Conservation (phyloP, 2,113 vertebrate species). For the Crocuta crocuta region DNA sequence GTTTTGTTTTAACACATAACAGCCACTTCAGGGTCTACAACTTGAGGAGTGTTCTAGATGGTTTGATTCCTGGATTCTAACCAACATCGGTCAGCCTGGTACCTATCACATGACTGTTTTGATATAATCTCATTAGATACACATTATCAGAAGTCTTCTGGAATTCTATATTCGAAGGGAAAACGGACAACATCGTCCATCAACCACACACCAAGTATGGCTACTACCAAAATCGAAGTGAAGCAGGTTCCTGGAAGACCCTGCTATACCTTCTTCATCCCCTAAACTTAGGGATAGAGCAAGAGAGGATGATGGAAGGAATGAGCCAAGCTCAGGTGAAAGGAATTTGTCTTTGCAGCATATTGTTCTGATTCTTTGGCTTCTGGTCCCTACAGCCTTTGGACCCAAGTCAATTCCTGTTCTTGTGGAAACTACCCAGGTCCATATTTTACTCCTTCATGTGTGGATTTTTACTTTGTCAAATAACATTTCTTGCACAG, state of each 20-base stretch:
- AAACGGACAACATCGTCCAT: neutral
- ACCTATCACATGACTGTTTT: neutral
- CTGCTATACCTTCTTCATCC: too few species aligned
- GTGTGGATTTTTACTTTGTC: slow-evolving; percentile 53
- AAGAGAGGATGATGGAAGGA: neutral
- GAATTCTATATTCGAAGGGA: slow-evolving; percentile 20
- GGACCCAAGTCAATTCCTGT: neutral
- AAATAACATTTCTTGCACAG: slow-evolving; percentile 54
- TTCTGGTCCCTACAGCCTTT: slow-evolving; percentile 8
- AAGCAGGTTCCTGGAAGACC: neutral
- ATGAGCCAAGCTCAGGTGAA: neutral
- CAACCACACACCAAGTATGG: neutral
- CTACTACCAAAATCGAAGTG: neutral
- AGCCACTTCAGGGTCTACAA: neutral
- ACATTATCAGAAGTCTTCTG: slow-evolving; percentile 23
- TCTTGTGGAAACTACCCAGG: neutral
- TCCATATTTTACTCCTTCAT: neutral
- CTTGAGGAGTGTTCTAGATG: neutral
- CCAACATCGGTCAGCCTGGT: neutral
- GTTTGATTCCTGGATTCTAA: neutral
- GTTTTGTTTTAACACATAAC: neutral
- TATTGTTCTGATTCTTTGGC: neutral
- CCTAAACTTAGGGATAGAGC: neutral
- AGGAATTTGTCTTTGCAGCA: neutral
- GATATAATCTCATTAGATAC: slow-evolving; percentile 32